phyloP scores from a whole-genome alignment of 2,888 invertebrate species.

The Philereme vetulata region DNA sequence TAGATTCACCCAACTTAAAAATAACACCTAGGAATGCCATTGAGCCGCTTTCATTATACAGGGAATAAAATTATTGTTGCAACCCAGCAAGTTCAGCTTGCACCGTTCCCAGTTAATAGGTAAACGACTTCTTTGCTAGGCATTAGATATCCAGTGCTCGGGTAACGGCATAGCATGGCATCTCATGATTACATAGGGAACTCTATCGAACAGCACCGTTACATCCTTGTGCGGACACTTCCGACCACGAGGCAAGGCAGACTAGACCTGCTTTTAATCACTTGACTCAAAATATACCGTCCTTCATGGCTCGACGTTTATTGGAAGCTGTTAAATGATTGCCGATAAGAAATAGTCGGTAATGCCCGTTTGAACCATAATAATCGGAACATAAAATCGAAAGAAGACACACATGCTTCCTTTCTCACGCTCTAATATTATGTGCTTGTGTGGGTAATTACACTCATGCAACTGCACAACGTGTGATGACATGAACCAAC shows the following conservation, averaged over 20 bases:
- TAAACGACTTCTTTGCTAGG: constrained; percentile 54
- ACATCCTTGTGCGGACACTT: constrained; percentile 62
- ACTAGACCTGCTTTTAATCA: constrained; percentile 43
- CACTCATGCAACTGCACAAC: neutral
- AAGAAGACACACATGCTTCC: constrained; percentile 24
- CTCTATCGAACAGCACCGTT: constrained; percentile 63
- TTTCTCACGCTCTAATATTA: constrained; percentile 27
- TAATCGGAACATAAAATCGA: constrained; percentile 26
- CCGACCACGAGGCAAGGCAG: constrained; percentile 52
- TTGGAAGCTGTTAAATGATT: constrained; percentile 30
- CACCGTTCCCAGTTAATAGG: constrained; percentile 47
- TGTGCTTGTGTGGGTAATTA: constrained; percentile 8
- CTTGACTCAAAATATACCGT: constrained; percentile 38
- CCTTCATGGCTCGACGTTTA: constrained; percentile 39
- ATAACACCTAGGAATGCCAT: no score
- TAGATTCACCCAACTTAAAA: no score
- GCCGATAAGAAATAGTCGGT: constrained; percentile 32
- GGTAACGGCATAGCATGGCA: constrained; percentile 55
- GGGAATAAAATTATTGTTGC: constrained; percentile 1
- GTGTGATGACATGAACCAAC: no score
- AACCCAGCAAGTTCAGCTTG: constrained; percentile 18
- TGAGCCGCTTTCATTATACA: neutral
- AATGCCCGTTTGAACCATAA: constrained; percentile 33
- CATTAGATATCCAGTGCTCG: constrained; percentile 38
- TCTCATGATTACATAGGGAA: constrained; percentile 58